Evolutionary conservation across 2,888 invertebrate genomes (phyloP).

Genomic region (Psococerastis gibbosa): DNA sequence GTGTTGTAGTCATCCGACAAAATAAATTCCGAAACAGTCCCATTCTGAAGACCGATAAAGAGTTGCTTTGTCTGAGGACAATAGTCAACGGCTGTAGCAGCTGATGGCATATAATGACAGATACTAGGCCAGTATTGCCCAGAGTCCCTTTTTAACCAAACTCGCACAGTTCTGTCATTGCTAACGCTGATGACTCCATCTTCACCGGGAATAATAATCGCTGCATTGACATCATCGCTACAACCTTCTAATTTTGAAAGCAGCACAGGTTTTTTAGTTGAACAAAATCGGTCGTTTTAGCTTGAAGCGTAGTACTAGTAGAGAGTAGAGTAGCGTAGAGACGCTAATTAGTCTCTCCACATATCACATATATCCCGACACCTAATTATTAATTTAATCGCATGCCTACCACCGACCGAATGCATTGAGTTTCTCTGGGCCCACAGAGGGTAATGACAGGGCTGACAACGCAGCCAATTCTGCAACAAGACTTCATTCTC

Average conservation of each 20-base stretch:
- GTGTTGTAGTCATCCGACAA: slow-evolving; percentile 89
- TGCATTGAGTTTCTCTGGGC: no score
- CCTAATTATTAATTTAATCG: no score
- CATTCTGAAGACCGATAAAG: slow-evolving; percentile 92
- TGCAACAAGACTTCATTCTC: no score
- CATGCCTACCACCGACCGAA: no score
- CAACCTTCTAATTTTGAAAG: slow-evolving; percentile 84
- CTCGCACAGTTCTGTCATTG: slow-evolving; percentile 91
- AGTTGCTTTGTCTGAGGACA: slow-evolving; percentile 71
- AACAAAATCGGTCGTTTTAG: slow-evolving; percentile 62
- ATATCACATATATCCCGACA: no score
- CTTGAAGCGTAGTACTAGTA: no score
- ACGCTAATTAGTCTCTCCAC: no score
- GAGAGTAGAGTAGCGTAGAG: no score
- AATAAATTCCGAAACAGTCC: slow-evolving; percentile 69
- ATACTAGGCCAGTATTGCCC: slow-evolving; percentile 99
- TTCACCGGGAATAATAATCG: slow-evolving; percentile 81
- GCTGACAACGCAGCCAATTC: no score
- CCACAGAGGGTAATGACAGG: no score
- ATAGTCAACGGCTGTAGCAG: slow-evolving; percentile 78
- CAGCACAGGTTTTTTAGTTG: slow-evolving; percentile 70
- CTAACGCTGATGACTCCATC: slow-evolving; percentile 94
- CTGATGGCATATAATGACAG: slow-evolving; percentile 86
- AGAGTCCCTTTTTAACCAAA: slow-evolving; percentile 93
- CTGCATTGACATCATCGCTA: slow-evolving; percentile 81